Evolutionary conservation across 2,113 vertebrate species (phyloP).

Genomic region (Sula dactylatra): DNA sequence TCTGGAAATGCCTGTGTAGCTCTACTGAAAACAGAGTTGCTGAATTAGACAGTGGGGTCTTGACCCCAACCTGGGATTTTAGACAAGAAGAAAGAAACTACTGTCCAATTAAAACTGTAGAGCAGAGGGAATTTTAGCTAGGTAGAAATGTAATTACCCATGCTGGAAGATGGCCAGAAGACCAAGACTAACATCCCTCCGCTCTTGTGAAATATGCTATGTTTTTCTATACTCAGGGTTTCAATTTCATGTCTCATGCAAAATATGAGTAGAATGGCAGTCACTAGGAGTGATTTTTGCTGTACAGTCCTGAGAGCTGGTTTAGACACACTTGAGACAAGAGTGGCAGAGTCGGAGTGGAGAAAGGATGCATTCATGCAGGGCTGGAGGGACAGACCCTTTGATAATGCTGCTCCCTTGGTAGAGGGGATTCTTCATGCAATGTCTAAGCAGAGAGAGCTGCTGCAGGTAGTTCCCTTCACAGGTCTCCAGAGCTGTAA

Average conservation of each 20-base stretch:
- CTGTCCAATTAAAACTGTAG: not conserved
- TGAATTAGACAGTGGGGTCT: not conserved
- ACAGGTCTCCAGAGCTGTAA: not conserved
- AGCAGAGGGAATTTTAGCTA: not conserved
- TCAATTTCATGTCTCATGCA: slow-evolving; percentile 39
- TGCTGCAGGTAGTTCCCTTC: slow-evolving; percentile 28
- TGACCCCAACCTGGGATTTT: not conserved
- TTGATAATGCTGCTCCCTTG: not conserved
- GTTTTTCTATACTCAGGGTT: slow-evolving; percentile 8
- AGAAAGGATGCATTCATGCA: slow-evolving; percentile 26
- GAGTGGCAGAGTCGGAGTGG: not conserved
- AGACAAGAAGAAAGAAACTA: not conserved
- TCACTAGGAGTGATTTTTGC: not conserved
- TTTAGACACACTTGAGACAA: not conserved
- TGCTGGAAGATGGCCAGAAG: slow-evolving; percentile 4
- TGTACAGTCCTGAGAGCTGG: not conserved
- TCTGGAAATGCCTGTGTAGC: not conserved
- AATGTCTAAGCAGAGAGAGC: not conserved
- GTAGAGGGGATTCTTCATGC: slow-evolving; percentile 34
- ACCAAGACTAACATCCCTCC: not conserved
- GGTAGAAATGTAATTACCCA: slow-evolving; percentile 15
- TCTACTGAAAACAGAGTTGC: not conserved
- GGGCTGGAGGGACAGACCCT: slow-evolving; percentile 21
- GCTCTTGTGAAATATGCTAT: not conserved
- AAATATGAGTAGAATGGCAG: slow-evolving; percentile 33